Base-by-base conservation (phyloP, 1,140 invertebrate species). In the Drosophila ohnishii region DNA sequence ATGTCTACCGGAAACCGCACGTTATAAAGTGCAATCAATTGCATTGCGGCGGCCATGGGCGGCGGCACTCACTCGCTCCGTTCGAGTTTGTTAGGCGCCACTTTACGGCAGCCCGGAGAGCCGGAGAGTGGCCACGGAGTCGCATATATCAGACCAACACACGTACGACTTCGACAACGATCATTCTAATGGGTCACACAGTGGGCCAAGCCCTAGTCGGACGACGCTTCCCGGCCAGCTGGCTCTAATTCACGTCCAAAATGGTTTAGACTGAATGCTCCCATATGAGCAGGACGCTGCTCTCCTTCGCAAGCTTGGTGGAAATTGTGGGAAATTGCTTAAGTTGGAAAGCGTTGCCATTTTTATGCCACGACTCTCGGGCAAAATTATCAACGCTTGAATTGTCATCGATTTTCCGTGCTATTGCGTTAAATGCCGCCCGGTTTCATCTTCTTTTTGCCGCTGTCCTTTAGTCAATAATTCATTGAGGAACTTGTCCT, bases 1-100 rank as follows among this genome's bases (percentile, higher is more conserved):
- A 88, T 88, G 85, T 88, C 85, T 89, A 89, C 80, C 85, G 84
- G 84, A 88, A 88, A 89, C 84, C 84, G 80, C 84, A 88, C 84
- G 84, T 88, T 88, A 88, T 88, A 88, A 88, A 88, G 84, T 88
- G 84, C 84, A 88, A 88, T 88, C 84, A 87, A 87, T 87, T 87
- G 84, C 84, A 87, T 86, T 87, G 83, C 80, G 75, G 83, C 79
- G 75, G 70, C 79, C 75, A 74, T 74, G 79, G 63, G 66, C 63
- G 35, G 64, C 59, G 58, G 51, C 51, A 25, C 19, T 61, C 44
- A 45, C 28, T 53, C n/a, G 37, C 25, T 66, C 32, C 62, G 63
- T 75, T 78, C 64, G 71, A 83, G 80, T 84, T 84, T 84, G 80
- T 84, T 84, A 84, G 80, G 59, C 80, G 77, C 72, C 81, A 84